A percentile compares a stretch with the other conserved stretches of the same genome.
Evolutionary conservation across 2,797 vertebrate species (phyloP).

Genomic region (Sylvia borin): DNA sequence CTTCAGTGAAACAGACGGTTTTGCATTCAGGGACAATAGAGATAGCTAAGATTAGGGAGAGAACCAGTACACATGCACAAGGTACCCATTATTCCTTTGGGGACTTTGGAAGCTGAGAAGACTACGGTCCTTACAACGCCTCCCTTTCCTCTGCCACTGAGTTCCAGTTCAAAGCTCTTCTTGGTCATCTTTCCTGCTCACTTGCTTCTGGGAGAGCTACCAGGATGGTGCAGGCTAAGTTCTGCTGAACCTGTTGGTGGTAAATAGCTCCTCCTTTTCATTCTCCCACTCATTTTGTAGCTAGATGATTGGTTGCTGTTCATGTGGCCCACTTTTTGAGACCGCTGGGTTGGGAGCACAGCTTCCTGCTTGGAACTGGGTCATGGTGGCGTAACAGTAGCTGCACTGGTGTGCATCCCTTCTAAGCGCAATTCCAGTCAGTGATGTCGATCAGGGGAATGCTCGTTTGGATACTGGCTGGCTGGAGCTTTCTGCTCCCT

Average conservation of each 20-base stretch:
- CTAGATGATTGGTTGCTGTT: background rate
- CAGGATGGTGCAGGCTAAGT: background rate
- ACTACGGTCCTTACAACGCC: rapidly evolving
- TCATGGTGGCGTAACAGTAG: background rate
- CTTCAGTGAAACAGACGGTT: background rate
- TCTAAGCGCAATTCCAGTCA: background rate
- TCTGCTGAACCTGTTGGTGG: background rate
- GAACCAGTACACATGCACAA: background rate
- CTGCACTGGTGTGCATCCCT: background rate
- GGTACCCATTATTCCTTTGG: background rate
- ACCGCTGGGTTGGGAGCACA: background rate
- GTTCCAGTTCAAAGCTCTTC: background rate
- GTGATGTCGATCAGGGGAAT: background rate
- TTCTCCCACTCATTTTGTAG: background rate
- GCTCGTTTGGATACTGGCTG: background rate
- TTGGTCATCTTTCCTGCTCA: background rate
- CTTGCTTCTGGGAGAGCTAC: background rate
- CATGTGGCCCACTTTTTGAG: background rate
- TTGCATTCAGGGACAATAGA: background rate
- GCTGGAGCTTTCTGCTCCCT: background rate
- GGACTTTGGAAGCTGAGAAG: background rate
- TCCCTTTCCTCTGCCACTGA: background rate
- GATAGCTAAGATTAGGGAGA: background rate
- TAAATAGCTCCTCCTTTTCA: background rate
- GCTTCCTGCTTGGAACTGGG: background rate